A percentile compares a stretch with the other conserved stretches of the same genome.
Evolutionary conservation across 2,797 vertebrate species (phyloP).

Genomic region (Pogonophryne albipinna): DNA sequence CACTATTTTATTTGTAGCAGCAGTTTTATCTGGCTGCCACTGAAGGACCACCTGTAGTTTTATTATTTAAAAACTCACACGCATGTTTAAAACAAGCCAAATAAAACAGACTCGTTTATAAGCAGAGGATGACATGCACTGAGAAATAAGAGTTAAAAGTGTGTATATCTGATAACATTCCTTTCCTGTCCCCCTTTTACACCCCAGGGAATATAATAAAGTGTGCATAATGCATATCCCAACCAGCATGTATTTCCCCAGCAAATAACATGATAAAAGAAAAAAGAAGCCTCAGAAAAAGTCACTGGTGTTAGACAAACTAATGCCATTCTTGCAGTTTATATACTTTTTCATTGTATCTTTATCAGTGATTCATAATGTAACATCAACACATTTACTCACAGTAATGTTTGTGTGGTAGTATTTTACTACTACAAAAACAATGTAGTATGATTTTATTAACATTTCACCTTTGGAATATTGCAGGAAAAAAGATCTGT

Average conservation of each 20-base stretch:
- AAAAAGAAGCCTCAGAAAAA: no score
- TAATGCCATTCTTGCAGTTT: no score
- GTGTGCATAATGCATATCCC: neutral
- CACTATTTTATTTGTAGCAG: conserved; percentile 4
- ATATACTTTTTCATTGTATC: no score
- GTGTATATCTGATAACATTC: neutral
- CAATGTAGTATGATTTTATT: no score
- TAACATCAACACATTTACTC: no score
- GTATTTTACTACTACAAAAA: no score
- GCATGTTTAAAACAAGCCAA: neutral
- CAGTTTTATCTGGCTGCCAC: conserved; percentile 7
- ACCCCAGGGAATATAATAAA: neutral
- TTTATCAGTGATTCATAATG: no score
- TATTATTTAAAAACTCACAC: neutral
- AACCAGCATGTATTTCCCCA: neutral
- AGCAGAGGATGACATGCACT: no score
- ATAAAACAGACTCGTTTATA: neutral
- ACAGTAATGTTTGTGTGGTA: no score
- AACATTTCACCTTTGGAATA: no score
- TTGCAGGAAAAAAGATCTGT: no score
- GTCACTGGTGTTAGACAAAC: no score
- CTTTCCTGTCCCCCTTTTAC: neutral
- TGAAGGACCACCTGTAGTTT: conserved; percentile 25
- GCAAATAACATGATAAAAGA: neutral
- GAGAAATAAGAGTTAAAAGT: neutral